Evolutionary conservation across 30 jellyfish, hydroid and myxozoan genomes (phyloP), one percentile per base, ranked within the genome.

Genomic region (Cassiopea xamachana): DNA sequence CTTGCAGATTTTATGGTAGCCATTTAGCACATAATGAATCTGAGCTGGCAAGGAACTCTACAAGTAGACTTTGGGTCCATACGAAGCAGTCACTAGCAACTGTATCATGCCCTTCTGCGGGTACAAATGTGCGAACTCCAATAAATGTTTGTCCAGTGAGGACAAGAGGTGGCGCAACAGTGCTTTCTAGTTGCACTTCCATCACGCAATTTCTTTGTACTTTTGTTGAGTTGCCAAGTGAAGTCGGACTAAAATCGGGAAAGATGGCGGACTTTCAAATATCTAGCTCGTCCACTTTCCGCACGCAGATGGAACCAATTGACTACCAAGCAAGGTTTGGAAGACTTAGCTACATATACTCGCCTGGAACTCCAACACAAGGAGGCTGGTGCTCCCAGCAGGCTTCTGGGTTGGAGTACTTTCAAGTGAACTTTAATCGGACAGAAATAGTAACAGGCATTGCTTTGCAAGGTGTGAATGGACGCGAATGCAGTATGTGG

Each of bases 341-440:
- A 49, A 62, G 94, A 50, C 77, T 91, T 62, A 78, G 72, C 19
- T 48, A 19, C 55, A 43, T 2, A 9, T 84, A 59, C 59, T 58
- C 19, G 0, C 39, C 70, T 6, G 94, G 97, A 3, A 50, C 92
- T 10, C 59, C 89, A 8, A 72, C 79, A 18, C 94, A 89, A 68
- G 92, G 90, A 8, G 97, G 97, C 45, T 91, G 97, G 97, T 91
- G 97, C 72, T 91, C 97, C 19, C 77, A 60, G 9, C 15, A 88
- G 1, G 68, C 79, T 45, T 80, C 75, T 0, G 70, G 51, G 0
- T 2, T 48, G 15, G 97, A 91, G 78, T 91, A 83, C 75, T 48
- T 77, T 2, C 84, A 91, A 61, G 85, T 91, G 15, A 73, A 84
- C 75, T 85, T 91, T 47, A 73, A 50, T 3, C 73, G 79, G 43